Conservation (phyloP, 2,113 vertebrate species). For the Dascyllus trimaculatus region DNA sequence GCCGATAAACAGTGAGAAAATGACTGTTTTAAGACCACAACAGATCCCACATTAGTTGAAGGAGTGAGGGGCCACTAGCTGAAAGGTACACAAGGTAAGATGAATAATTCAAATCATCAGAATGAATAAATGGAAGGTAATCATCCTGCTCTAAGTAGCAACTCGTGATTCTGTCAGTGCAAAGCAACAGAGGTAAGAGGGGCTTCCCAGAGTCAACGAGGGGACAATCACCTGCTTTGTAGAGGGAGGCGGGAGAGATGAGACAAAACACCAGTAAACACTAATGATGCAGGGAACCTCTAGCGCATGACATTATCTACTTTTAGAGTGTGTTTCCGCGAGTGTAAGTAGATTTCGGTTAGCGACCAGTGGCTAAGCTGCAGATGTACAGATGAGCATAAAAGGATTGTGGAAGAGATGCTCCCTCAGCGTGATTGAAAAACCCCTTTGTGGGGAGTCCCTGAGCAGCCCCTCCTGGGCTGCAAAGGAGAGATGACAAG, state of each 20-base stretch:
- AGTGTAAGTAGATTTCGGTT: conserved; percentile 15
- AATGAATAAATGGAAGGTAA: conserved; percentile 70
- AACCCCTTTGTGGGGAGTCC: conserved; percentile 63
- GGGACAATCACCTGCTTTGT: conserved; percentile 72
- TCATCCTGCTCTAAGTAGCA: conserved; percentile 61
- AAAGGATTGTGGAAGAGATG: conserved; percentile 64
- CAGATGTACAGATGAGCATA: conserved; percentile 61
- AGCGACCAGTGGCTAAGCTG: conserved; percentile 53
- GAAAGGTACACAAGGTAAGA: conserved; percentile 43
- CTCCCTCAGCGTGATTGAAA: conserved; percentile 53
- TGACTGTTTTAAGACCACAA: conserved; percentile 31
- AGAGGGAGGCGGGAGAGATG: conserved; percentile 26
- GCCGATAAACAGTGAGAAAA: conserved; percentile 24
- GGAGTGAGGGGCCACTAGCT: conserved; percentile 6
- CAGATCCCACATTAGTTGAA: conserved; percentile 22
- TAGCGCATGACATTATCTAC: conserved; percentile 48
- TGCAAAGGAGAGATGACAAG: conserved; percentile 54
- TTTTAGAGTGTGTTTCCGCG: conserved; percentile 23
- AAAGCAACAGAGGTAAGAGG: conserved; percentile 48
- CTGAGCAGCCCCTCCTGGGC: conserved; percentile 46
- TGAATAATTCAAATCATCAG: conserved; percentile 75
- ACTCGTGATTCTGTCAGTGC: conserved; percentile 51
- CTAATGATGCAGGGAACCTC: conserved; percentile 52
- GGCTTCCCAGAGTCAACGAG: conserved; percentile 67
- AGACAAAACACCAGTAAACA: conserved; percentile 59